Evolutionary conservation across 2,113 vertebrate species (phyloP).

Genomic region (Mungos mungo): DNA sequence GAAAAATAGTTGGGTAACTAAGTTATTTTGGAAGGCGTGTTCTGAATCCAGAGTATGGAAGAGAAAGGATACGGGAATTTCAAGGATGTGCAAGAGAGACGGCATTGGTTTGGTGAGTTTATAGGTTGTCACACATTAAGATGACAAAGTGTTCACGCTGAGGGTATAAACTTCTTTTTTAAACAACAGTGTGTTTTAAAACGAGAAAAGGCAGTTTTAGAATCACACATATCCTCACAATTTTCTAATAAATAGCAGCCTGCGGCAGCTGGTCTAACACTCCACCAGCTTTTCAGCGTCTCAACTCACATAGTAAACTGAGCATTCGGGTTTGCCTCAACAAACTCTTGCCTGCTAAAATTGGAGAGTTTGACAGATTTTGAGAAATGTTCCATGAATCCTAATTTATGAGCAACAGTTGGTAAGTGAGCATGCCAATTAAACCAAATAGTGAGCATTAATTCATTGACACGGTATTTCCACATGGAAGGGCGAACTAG

Average conservation of each 20-base stretch:
- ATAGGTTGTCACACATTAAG: slow-evolving; percentile 11
- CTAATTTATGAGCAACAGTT: slow-evolving; percentile 68
- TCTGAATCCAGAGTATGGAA: not conserved
- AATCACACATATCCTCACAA: slow-evolving; percentile 38
- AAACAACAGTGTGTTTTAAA: slow-evolving; percentile 56
- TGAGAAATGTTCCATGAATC: not conserved
- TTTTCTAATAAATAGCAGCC: slow-evolving; percentile 60
- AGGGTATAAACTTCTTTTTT: slow-evolving; percentile 49
- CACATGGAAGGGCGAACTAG: not conserved
- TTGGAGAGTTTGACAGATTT: slow-evolving; percentile 52
- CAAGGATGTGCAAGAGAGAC: not conserved
- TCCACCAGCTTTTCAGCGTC: not conserved
- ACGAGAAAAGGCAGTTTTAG: slow-evolving; percentile 55
- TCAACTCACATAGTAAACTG: slow-evolving; percentile 47
- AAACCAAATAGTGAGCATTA: slow-evolving; percentile 23
- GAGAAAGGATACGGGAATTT: not conserved
- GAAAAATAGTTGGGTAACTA: not conserved
- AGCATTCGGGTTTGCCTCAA: slow-evolving; percentile 52
- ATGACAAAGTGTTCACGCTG: not conserved
- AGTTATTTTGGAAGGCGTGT: not conserved
- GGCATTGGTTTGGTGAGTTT: not conserved
- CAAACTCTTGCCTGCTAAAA: slow-evolving; percentile 66
- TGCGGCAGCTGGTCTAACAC: slow-evolving; percentile 37
- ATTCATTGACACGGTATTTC: slow-evolving; percentile 13
- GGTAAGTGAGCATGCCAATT: slow-evolving; percentile 41